Evolutionary conservation across 2,797 vertebrate species (phyloP).

Genomic region (Anniella stebbinsi): DNA sequence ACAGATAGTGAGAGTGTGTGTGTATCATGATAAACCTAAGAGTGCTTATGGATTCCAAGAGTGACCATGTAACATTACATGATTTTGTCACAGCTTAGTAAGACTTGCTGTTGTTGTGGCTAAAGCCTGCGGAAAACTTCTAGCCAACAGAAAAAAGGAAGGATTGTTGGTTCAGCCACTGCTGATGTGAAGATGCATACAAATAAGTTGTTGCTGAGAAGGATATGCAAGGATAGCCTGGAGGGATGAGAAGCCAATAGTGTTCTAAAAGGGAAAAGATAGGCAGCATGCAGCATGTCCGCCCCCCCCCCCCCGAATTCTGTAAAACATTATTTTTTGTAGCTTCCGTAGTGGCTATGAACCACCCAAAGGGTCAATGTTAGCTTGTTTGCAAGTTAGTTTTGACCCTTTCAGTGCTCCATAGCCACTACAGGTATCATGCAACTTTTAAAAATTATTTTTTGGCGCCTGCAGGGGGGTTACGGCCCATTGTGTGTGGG

Average conservation of each 20-base stretch:
- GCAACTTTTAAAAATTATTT: no score
- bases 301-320: no score
- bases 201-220: not conserved
- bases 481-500: no score
- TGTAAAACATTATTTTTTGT: no score
- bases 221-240: not conserved
- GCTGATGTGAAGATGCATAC: not conserved
- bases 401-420: no score
- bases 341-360: no score
- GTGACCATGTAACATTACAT: not conserved
- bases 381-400: no score
- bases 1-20: not conserved
- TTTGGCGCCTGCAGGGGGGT: no score
- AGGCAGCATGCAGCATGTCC: not conserved
- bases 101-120: no score
- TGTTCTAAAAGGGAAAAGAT: not conserved
- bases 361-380: no score
- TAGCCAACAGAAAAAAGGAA: not conserved
- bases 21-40: not conserved
- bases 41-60: not conserved
- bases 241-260: not conserved
- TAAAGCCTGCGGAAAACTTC: not conserved
- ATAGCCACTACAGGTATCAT: no score
- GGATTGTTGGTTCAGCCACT: not conserved
- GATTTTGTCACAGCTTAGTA: not conserved